Percentiles rank a stretch among this genome's conserved stretches.
Evolutionary conservation across 2,888 invertebrate species (phyloP).

Genomic region (Platycnemis pennipes): DNA sequence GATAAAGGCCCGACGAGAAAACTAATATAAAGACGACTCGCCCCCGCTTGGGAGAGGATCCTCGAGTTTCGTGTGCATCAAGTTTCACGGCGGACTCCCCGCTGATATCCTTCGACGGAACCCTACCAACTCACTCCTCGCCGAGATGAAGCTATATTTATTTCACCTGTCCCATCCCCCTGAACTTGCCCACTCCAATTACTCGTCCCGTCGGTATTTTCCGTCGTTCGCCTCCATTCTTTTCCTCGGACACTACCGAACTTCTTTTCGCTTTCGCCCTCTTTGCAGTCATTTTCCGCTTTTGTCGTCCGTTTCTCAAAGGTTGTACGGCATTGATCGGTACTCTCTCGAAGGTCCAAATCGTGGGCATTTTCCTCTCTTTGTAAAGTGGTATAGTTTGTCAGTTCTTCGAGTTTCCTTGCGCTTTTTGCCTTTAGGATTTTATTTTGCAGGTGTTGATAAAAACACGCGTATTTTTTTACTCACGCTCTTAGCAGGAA

Average conservation of each 20-base stretch:
- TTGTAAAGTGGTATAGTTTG: too few species aligned
- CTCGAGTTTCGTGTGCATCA: neutral
- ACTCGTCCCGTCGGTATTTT: neutral
- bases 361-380: too few species aligned
- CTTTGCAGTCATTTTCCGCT: neutral
- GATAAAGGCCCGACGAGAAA: neutral
- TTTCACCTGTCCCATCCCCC: neutral
- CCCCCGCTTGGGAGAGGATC: neutral
- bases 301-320: neutral
- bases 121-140: neutral
- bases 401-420: too few species aligned
- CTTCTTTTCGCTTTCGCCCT: neutral
- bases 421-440: too few species aligned
- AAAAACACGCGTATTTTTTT: too few species aligned
- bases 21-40: neutral
- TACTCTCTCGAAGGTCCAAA: neutral
- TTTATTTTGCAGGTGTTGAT: too few species aligned
- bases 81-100: neutral
- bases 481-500: too few species aligned
- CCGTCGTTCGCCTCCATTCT: neutral
- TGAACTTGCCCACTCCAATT: neutral
- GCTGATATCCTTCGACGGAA: neutral
- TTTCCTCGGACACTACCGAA: neutral
- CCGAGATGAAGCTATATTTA: slow-evolving; percentile 6
- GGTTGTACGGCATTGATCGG: neutral